Percentiles rank a stretch among this genome's conserved stretches.
Conservation (phyloP, 1,140 invertebrate genomes). For the Drosophila fuyamai region DNA sequence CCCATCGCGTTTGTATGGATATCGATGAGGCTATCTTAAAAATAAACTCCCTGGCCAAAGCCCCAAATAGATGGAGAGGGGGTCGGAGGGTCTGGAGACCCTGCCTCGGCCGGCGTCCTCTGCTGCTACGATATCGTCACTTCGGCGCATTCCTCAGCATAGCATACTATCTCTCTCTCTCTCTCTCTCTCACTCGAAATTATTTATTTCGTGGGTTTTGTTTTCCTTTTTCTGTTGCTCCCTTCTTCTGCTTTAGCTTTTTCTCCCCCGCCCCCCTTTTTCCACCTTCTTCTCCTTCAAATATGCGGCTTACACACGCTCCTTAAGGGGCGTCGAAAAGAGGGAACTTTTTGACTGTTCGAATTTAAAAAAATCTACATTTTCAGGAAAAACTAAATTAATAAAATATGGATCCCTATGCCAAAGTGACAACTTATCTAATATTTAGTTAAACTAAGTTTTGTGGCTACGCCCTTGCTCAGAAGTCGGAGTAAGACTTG, state of each 20-base stretch:
- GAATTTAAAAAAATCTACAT: too few relatives aligned
- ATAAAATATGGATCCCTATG: too few relatives aligned
- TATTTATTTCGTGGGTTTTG: slow-evolving; percentile 70
- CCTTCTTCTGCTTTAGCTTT: slow-evolving; percentile 36
- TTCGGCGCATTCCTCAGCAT: slow-evolving; percentile 83
- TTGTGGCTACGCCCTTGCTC: slow-evolving; percentile 4
- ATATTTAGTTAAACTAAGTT: too few relatives aligned
- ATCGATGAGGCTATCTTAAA: slow-evolving; percentile 24
- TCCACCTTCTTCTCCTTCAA: slow-evolving; percentile 53
- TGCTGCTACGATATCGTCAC: slow-evolving; percentile 83
- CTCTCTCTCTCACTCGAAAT: slow-evolving; percentile 48
- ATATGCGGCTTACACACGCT: slow-evolving; percentile 67
- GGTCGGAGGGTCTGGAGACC: slow-evolving; percentile 13
- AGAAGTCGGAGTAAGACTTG: slow-evolving; percentile 4
- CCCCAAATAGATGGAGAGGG: slow-evolving; percentile 9
- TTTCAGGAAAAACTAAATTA: too few relatives aligned
- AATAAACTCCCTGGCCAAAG: slow-evolving; percentile 29
- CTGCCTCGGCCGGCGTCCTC: slow-evolving; percentile 44
- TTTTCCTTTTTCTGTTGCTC: slow-evolving; percentile 44
- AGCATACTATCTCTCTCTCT: slow-evolving; percentile 53
- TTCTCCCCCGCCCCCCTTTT: slow-evolving; percentile 23
- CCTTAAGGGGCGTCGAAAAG: slow-evolving; percentile 32
- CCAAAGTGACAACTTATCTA: too few relatives aligned
- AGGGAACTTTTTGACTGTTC: background rate
- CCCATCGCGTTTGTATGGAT: slow-evolving; percentile 12